Evolutionary conservation across 2,888 invertebrate genomes (phyloP), one percentile per base, ranked within the genome.

Genomic region (Euplagia quadripunctaria): DNA sequence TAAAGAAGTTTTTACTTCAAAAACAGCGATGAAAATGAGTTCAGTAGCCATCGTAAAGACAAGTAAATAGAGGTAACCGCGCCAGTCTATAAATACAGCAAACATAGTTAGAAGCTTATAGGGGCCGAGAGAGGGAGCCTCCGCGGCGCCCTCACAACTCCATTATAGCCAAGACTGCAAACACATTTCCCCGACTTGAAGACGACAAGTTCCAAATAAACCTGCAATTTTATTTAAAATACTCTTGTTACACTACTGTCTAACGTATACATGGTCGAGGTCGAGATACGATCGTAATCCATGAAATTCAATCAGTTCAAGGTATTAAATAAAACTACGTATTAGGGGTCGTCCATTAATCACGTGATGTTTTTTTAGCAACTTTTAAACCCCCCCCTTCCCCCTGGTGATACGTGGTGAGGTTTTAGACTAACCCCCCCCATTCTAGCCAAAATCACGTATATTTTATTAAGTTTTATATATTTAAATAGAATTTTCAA

Each of bases 101-200:
- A 90, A 89, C 86, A 87, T 85, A 84, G 86, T 87, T 87, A 88
- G 63, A 80, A 75, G 78, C 75, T 83, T 84, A 75, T 77, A 70
- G 74, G 73, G 67, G 58, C 75, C 70, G 77, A 79, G 74, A 68
- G 77, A 77, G 74, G 77, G 74, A 77, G 76, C 75, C 70, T 68
- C 42, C 42, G 17, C 58, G 61, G 67, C 67, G 73, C 77, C 70
- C 75, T 79, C 79, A 82, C 77, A 74, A 78, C 85, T 84, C 84
- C 79, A 84, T 86, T 84, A 83, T 71, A 79, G 67, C 42, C 75
- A 72, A 74, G 75, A 82, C 73, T 72, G 73, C 77, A 81, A 75
- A 81, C 75, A 81, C 76, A 61, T 74, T 64, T 17, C 46, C 11
- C 58, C 74, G 68, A 58, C 70, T 70, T 55, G 68, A 31, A 72